Evolutionary conservation across 2,113 vertebrate species (phyloP), one percentile per base, ranked within the genome.

Genomic region (Grus americana): DNA sequence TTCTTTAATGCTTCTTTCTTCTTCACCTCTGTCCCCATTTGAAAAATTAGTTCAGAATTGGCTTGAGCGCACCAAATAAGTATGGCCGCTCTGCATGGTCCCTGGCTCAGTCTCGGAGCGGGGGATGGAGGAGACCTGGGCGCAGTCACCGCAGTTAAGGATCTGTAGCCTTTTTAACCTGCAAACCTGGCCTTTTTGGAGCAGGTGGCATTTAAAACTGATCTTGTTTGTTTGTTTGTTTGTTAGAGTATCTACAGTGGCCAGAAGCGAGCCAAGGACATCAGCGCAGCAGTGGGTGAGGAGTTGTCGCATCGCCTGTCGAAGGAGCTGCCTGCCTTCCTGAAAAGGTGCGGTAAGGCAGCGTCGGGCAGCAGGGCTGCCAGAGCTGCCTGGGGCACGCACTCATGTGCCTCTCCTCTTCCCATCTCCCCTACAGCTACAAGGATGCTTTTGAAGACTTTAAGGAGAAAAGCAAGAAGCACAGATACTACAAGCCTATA

Each of bases 391-490:
- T 2, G 1, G 12, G 40, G 23, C 71, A 27, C 0, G 0, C 27
- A 9, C 61, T 96, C 66, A 97, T 6, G 29, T 4, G 1, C 40
- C 20, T 82, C 38, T 85, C 22, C 49, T 62, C 79, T 85, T 44
- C 70, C 46, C 17, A 9, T 66, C 36, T 79, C 27, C 49, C 49
- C 57, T 47, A 52, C 97, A 99, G 99, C 92, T 99, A 99, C 92
- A 98, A 96, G 95, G 97, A 74, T 6, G 65, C 96, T 38, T 95
- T 99, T 71, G 98, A 98, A 68, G 98, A 98, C 6, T 98, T 99
- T 87, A 95, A 98, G 84, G 98, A 98, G 82, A 97, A 92, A 42
- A 68, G 96, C 93, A 98, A 74, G 57, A 97, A 97, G 65, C 97
- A 98, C n/a, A 52, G 6, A 13, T 93, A 98, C 91, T 96, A 97